Percentiles rank a stretch among this genome's conserved stretches.
Conservation (phyloP, 2,888 invertebrate species). For the Magallana nippona region DNA sequence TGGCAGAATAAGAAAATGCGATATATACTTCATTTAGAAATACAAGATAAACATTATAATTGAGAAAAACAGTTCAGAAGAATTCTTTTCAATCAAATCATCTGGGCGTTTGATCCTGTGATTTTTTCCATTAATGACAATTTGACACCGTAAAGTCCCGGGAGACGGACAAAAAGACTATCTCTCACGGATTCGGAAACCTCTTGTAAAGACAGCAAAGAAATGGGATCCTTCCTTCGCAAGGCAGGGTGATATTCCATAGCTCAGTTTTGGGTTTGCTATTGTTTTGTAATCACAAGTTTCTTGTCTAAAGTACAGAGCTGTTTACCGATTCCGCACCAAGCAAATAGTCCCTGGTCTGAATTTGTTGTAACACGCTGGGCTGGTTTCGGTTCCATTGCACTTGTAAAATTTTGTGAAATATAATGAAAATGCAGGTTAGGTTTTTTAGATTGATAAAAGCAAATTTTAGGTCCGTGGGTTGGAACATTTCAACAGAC, state of each 20-base stretch:
- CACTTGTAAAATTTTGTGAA: too few relatives aligned
- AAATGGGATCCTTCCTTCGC: neutral
- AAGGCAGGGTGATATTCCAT: neutral
- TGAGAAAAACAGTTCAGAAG: neutral
- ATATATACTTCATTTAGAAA: neutral
- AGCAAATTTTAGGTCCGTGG: too few relatives aligned
- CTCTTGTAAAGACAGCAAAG: neutral
- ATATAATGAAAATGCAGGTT: too few relatives aligned
- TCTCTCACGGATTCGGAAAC: neutral
- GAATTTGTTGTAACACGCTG: too few relatives aligned
- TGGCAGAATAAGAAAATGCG: neutral
- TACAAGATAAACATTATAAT: neutral
- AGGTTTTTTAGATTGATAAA: too few relatives aligned
- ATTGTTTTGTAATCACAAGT: neutral
- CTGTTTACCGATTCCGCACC: neutral
- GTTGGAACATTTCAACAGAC: too few relatives aligned
- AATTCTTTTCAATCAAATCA: neutral
- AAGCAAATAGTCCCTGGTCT: too few relatives aligned
- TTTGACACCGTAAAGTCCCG: constrained; percentile 9
- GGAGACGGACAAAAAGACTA: neutral
- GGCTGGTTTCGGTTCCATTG: too few relatives aligned
- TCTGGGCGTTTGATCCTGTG: neutral
- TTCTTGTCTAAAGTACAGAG: neutral
- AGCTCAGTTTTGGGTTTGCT: neutral
- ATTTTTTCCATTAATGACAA: constrained; percentile 3